These are phyloP conservation scores for Ceuthmochares aereus DNA, from an alignment of 2,113 vertebrate species.

Conservation along the genomic window DNA sequence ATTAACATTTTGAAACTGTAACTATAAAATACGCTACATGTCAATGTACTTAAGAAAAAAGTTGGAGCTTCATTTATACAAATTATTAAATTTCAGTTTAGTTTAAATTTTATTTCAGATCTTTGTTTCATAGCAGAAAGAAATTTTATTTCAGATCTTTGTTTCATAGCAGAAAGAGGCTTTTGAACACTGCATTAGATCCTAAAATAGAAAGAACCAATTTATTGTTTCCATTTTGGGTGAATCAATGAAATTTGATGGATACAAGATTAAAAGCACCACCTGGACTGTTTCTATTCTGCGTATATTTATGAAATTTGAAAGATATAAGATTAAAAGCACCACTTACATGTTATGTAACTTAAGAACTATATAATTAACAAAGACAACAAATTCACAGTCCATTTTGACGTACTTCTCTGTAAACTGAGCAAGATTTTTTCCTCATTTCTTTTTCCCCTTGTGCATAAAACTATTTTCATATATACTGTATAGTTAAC, in stretches of 20 bases:
- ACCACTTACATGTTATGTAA: neutral
- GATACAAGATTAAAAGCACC: neutral
- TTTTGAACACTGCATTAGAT: neutral
- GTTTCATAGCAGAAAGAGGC: fast-evolving
- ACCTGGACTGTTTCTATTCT: neutral
- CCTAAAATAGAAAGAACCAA: neutral
- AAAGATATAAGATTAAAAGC: neutral
- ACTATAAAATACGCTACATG: neutral
- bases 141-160: neutral
- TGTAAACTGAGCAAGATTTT: fast-evolving
- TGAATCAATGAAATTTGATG: neutral
- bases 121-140: neutral
- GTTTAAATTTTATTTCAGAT: neutral
- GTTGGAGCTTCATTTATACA: fast-evolving
- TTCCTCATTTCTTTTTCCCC: fast-evolving
- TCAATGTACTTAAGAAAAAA: neutral
- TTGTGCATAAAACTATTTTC: neutral
- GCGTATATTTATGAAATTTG: neutral
- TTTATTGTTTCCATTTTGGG: neutral
- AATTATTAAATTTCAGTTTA: neutral
- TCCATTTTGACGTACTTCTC: neutral
- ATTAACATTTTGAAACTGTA: neutral
- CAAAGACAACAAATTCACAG: neutral
- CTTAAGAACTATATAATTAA: neutral
- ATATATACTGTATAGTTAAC: neutral